Evolutionary conservation across 2,888 invertebrate genomes (phyloP).

Genomic region (Ectropis crepuscularia): DNA sequence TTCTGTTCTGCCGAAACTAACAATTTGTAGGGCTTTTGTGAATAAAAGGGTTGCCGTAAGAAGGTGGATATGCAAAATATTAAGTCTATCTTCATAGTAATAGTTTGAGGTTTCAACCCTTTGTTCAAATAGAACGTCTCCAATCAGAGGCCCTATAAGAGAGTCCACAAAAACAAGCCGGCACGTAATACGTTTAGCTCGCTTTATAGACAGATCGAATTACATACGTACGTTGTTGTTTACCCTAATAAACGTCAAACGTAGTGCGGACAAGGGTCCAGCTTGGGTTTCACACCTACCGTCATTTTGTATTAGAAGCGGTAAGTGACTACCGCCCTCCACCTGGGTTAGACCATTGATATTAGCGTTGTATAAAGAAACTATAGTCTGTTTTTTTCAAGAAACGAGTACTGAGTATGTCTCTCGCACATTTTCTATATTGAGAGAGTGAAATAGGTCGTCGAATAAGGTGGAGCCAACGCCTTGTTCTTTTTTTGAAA

Average conservation of each 20-base stretch:
- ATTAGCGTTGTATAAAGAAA: too few species aligned
- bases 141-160: constrained; percentile 6
- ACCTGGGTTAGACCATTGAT: constrained; percentile 1
- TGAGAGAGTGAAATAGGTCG: too few species aligned
- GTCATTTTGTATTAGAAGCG: constrained; percentile 58
- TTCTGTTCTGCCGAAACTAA: too few species aligned
- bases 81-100: too few species aligned
- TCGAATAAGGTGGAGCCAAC: too few species aligned
- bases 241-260: constrained; percentile 81
- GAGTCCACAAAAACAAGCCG: constrained; percentile 16
- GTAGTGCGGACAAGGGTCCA: constrained; percentile 68
- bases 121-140: neutral
- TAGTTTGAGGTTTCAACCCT: neutral
- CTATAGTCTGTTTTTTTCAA: too few species aligned
- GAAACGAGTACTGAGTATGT: too few species aligned
- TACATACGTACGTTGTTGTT: constrained; percentile 61
- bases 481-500: too few species aligned
- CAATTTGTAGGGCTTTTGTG: too few species aligned
- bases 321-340: constrained; percentile 19
- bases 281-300: constrained; percentile 65
- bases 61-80: too few species aligned
- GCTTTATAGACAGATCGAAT: constrained; percentile 73
- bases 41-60: too few species aligned
- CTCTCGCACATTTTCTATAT: too few species aligned
- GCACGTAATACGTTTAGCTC: constrained; percentile 59